Evolutionary conservation across 2,888 invertebrate genomes (phyloP), one percentile per base, ranked within the genome.

Genomic region (Drosophila kambysellisi): DNA sequence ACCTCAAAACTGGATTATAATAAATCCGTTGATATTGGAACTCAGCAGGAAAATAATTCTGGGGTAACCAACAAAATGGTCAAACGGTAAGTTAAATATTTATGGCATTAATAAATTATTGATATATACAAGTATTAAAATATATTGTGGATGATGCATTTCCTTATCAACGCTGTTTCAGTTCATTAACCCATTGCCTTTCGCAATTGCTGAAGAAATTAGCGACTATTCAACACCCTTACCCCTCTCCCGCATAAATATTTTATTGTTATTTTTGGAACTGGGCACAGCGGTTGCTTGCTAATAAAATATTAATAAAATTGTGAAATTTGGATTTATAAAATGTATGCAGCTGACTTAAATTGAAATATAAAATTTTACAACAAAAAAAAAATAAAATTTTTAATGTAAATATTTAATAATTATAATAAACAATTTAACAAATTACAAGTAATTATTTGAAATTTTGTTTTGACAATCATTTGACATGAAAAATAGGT

Each of bases 1-100:
- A 79, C 89, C 61, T 87, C 91, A 91, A 93, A 93, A 91, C 93
- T 93, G 93, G 93, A 93, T 93, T 93, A 93, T 91, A 91, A 91
- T 78, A 93, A 93, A 93, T 92, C 92, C 90, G 93, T 91, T 90
- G 93, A 92, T 83, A 92, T 93, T 91, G 93, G 93, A 90, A 91
- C 93, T 91, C 91, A 93, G 82, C 93, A 93, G 92, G 93, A 93
- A 91, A 93, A 93, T 82, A 92, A 93, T 83, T 92, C 92, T 90
- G 91, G 92, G 91, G 92, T 92, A 92, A 93, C 92, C 91, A 92
- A 92, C 92, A 93, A 93, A 90, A 93, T 93, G 93, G 93, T 93
- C 85, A 93, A 93, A 91, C 93, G 93, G 93, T 93, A 87, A 91
- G 93, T 91, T 25, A 25, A 41, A 29, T 11, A 41, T 35, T 30